These are phyloP conservation scores for Caenorhabditis plicata DNA, from an alignment of 2,888 invertebrate genomes.

Conservation along the genomic window DNA sequence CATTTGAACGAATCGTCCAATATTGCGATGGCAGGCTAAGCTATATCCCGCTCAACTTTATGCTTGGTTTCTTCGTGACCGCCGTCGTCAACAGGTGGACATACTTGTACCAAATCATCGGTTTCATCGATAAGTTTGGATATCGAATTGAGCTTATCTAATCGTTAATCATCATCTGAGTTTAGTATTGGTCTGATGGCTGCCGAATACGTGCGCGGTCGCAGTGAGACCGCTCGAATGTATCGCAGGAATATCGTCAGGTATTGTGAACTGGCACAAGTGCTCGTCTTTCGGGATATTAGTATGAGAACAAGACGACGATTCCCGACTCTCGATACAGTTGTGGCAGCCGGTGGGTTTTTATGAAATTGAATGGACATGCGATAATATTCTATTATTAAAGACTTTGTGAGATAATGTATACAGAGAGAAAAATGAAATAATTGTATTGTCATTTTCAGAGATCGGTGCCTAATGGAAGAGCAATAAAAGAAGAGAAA, in stretches of 20 bases:
- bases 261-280: slow-evolving; percentile 45
- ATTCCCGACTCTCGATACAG: slow-evolving; percentile 52
- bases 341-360: slow-evolving; percentile 52
- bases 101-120: slow-evolving; percentile 51
- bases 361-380: background rate
- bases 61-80: slow-evolving; percentile 53
- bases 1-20: slow-evolving; percentile 47
- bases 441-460: no score
- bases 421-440: no score
- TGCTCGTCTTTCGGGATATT: slow-evolving; percentile 53
- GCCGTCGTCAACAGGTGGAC: slow-evolving; percentile 53
- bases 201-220: slow-evolving; percentile 50
- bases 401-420: no score
- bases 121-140: slow-evolving; percentile 52
- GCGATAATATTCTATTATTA: background rate
- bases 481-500: no score
- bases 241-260: slow-evolving; percentile 45
- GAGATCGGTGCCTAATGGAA: no score
- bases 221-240: slow-evolving; percentile 46
- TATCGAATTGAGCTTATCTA: background rate
- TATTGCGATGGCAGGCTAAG: slow-evolving; percentile 45
- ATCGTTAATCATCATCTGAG: no score
- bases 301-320: slow-evolving; percentile 46
- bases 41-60: slow-evolving; percentile 52
- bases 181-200: slow-evolving; percentile 52